These are phyloP conservation scores for Acanthochromis polyacanthus DNA, from an alignment of 2,113 vertebrate species.

Conservation along the genomic window DNA sequence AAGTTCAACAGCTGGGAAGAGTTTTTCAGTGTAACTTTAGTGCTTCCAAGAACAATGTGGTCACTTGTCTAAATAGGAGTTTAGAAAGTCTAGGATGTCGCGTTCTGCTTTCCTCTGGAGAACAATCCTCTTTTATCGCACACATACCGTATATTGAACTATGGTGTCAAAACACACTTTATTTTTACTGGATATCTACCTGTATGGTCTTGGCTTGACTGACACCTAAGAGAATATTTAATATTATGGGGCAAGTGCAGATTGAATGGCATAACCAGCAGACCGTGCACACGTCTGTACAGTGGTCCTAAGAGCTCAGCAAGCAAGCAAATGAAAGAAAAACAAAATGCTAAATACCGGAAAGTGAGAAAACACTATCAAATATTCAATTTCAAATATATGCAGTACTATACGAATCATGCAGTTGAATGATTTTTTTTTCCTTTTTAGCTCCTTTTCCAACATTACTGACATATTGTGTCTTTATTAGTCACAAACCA, in stretches of 20 bases:
- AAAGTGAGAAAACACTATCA: neutral
- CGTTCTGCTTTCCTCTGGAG: constrained; percentile 26
- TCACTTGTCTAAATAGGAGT: constrained; percentile 1
- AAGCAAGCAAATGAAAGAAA: neutral
- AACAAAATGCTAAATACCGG: neutral
- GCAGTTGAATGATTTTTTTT: too few relatives aligned
- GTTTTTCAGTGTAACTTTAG: neutral
- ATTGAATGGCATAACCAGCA: constrained; percentile 12
- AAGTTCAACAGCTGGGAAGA: neutral
- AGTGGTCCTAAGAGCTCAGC: neutral
- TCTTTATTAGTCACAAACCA: too few relatives aligned
- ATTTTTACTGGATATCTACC: constrained; percentile 22
- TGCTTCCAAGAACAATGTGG: constrained; percentile 10
- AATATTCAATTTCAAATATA: too few relatives aligned
- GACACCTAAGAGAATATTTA: neutral
- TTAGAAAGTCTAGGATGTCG: neutral
- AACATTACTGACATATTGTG: too few relatives aligned
- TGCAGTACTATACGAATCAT: too few relatives aligned
- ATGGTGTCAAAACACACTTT: constrained; percentile 18
- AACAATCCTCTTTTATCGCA: neutral
- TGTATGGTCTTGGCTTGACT: constrained; percentile 5
- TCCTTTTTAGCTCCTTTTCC: too few relatives aligned
- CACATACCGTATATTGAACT: constrained; percentile 6
- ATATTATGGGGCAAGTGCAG: constrained; percentile 1
- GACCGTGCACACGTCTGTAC: neutral